A percentile compares a stretch with the other conserved stretches of the same genome.
Evolutionary conservation across 2,888 invertebrate species (phyloP).

Genomic region (Chrysodeixis includens): DNA sequence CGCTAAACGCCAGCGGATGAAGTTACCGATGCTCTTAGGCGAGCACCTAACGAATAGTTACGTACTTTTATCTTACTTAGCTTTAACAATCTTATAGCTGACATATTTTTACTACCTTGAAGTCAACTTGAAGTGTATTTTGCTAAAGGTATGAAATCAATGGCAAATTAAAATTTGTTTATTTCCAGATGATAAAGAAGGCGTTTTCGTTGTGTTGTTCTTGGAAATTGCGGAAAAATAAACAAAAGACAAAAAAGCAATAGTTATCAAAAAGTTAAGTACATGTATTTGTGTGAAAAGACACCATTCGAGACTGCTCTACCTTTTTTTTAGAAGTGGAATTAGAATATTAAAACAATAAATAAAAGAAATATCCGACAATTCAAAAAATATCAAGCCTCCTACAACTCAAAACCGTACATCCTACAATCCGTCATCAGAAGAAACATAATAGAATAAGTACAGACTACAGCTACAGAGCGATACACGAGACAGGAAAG

Average conservation of each 20-base stretch:
- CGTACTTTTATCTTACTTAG: neutral
- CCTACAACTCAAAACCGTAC: neutral
- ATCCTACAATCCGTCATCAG: neutral
- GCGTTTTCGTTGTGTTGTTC: too few species aligned
- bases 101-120: slow-evolving; percentile 2
- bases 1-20: neutral
- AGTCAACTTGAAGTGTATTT: neutral
- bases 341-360: too few species aligned
- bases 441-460: neutral
- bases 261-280: too few species aligned
- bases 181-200: too few species aligned
- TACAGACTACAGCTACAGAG: neutral
- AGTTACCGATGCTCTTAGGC: slow-evolving; percentile 9
- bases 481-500: slow-evolving; percentile 5
- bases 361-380: too few species aligned
- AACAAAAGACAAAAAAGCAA: too few species aligned
- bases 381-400: neutral
- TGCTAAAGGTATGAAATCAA: neutral
- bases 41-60: slow-evolving; percentile 8
- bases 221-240: too few species aligned
- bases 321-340: too few species aligned
- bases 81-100: slow-evolving; percentile 4
- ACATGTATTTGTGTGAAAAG: too few species aligned
- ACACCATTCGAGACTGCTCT: too few species aligned
- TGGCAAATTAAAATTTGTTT: too few species aligned